A percentile compares a stretch with the other conserved stretches of the same genome.
Conservation (phyloP, 2,113 vertebrate genomes). For the Columba janthina region DNA sequence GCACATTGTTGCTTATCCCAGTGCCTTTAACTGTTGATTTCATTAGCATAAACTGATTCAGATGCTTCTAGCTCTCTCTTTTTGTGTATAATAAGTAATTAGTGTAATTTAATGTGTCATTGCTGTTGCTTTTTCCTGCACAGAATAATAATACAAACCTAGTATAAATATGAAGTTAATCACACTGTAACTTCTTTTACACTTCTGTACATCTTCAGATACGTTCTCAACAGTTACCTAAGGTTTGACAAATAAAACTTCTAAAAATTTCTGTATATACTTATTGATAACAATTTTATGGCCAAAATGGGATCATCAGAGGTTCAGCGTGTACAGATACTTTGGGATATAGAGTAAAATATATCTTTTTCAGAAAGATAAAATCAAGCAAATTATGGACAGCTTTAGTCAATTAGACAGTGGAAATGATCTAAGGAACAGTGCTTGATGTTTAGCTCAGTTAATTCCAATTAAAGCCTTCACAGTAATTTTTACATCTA, state of each 20-base stretch:
- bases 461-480: constrained; percentile 28
- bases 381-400: neutral
- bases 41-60: constrained; percentile 52
- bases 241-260: neutral
- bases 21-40: constrained; percentile 43
- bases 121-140: neutral
- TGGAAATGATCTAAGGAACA: constrained; percentile 3
- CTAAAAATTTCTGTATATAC: neutral
- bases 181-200: neutral
- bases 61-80: constrained; percentile 29
- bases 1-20: neutral
- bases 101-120: constrained; percentile 25
- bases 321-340: neutral
- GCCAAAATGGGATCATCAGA: neutral
- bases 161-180: neutral
- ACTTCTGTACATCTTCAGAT: neutral
- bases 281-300: neutral
- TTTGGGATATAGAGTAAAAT: neutral
- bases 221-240: neutral
- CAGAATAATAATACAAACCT: constrained; percentile 14
- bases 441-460: neutral
- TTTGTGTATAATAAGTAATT: constrained; percentile 39
- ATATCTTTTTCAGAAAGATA: neutral
- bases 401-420: neutral
- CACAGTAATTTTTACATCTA: constrained; percentile 19